phyloP scores from a whole-genome alignment of 2,888 invertebrate genomes.

The Pandemis cinnamomeana region DNA sequence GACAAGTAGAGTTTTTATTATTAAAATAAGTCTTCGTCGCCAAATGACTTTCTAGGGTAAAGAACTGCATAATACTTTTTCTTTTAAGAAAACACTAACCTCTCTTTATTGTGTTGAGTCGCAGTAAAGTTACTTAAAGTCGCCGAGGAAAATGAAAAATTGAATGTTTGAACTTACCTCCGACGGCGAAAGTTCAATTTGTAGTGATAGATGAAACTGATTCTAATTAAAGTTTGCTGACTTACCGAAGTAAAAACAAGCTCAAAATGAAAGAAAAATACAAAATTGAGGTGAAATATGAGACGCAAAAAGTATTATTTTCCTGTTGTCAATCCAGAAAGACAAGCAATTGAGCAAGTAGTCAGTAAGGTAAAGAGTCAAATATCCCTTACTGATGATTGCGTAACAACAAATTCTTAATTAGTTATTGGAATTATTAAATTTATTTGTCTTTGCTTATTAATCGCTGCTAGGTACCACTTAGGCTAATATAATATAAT shows the following conservation, averaged over 20 bases:
- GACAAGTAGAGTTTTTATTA: not conserved
- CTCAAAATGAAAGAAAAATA: not conserved
- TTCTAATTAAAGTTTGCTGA: slow-evolving; percentile 1
- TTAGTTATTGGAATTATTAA: too few species aligned
- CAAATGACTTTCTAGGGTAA: not conserved
- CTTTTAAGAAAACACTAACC: slow-evolving; percentile 7
- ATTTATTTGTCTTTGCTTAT: too few species aligned
- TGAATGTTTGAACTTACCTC: not conserved
- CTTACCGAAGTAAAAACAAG: not conserved
- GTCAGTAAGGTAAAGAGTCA: too few species aligned
- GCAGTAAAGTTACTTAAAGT: not conserved
- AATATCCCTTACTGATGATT: too few species aligned
- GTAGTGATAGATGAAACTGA: not conserved
- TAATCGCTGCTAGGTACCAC: too few species aligned
- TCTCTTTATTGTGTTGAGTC: not conserved
- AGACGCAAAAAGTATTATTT: not conserved
- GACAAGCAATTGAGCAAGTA: too few species aligned
- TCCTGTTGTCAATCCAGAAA: too few species aligned
- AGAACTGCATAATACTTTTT: not conserved
- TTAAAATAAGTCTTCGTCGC: not conserved
- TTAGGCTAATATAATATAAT: too few species aligned
- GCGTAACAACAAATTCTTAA: too few species aligned
- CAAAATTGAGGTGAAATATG: not conserved
- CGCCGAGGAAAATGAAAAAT: not conserved
- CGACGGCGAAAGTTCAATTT: not conserved